Evolutionary conservation across 2,888 invertebrate species (phyloP).

Genomic region (Masnerella sp.): DNA sequence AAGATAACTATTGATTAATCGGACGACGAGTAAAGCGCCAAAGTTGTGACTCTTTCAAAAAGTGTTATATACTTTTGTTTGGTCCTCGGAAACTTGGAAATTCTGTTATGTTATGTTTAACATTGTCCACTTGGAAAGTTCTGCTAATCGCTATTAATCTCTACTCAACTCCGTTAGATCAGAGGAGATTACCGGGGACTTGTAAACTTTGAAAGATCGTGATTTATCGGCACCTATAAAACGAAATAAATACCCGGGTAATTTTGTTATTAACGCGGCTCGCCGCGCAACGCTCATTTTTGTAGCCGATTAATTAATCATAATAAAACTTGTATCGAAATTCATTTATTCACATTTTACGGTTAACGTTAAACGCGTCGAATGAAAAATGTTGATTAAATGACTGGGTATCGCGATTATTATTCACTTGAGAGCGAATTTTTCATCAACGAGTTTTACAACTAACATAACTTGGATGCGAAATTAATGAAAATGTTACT

Average conservation of each 20-base stretch:
- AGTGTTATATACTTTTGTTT: slow-evolving; percentile 8
- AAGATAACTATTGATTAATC: no score
- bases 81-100: slow-evolving; percentile 5
- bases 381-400: no score
- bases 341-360: neutral
- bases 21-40: no score
- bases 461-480: slow-evolving; percentile 5
- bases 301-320: neutral
- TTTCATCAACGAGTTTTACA: slow-evolving; percentile 24
- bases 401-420: slow-evolving; percentile 12
- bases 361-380: no score
- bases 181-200: slow-evolving; percentile 23
- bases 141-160: slow-evolving; percentile 35
- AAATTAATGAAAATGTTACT: slow-evolving; percentile 20
- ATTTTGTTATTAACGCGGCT: slow-evolving; percentile 7
- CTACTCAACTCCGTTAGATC: slow-evolving; percentile 23
- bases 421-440: neutral
- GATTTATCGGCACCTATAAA: slow-evolving; percentile 27
- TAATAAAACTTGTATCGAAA: neutral
- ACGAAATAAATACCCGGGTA: slow-evolving; percentile 4
- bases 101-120: slow-evolving; percentile 30
- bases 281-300: neutral
- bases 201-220: slow-evolving; percentile 39
- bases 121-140: slow-evolving; percentile 32
- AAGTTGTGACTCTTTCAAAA: no score